Percentiles rank a stretch among this genome's conserved stretches.
phyloP scores from a whole-genome alignment of 2,113 vertebrate species.

The Passer montanus region DNA sequence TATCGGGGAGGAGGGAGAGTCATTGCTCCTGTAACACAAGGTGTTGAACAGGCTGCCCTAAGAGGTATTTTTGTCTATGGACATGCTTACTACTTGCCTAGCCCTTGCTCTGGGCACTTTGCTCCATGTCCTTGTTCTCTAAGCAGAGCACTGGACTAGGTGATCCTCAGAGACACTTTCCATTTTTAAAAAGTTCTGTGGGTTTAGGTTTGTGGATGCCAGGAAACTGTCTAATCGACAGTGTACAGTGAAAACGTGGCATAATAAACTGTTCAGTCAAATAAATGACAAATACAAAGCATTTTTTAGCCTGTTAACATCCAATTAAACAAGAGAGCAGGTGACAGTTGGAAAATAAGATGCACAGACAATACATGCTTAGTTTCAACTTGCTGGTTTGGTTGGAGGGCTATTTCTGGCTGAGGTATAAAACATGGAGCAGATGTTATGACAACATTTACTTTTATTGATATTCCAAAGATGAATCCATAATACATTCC shows the following conservation, averaged over 20 bases:
- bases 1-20: background rate
- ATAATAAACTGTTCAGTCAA: background rate
- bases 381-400: background rate
- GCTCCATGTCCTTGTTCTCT: background rate
- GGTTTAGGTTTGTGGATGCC: background rate
- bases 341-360: background rate
- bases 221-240: background rate
- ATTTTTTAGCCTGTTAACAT: background rate
- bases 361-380: background rate
- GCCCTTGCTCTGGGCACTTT: background rate
- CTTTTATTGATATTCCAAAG: background rate
- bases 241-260: background rate
- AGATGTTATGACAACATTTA: background rate
- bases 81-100: background rate
- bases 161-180: background rate
- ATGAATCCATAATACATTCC: background rate
- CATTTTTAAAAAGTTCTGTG: background rate
- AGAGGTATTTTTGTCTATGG: background rate
- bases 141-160: background rate
- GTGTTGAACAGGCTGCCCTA: background rate
- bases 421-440: background rate
- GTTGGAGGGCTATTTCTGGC: background rate
- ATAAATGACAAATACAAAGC: background rate
- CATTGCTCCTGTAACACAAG: background rate
- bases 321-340: background rate